Evolutionary conservation across 2,797 vertebrate genomes (phyloP), one percentile per base, ranked within the genome.

Genomic region (Falco berigora): DNA sequence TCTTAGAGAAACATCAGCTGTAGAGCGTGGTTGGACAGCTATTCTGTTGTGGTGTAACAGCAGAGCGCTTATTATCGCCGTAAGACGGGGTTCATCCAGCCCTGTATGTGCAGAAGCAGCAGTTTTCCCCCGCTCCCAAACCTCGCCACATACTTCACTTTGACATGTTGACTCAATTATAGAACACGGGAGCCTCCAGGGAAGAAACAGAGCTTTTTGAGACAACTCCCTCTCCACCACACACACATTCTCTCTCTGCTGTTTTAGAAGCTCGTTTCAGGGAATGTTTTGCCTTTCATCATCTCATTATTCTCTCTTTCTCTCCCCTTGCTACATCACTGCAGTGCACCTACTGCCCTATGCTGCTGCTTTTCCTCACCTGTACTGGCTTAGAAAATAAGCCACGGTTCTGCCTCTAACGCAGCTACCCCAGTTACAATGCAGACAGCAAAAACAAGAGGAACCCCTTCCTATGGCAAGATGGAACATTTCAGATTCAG

Each of bases 111-210:
- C 77, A 73, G 36, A 81, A 89, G 91, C 2, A 34, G 88, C 68
- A 69, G 73, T 55, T 86, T 50, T 73, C 24, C 72, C 59, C 79
- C 2, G 1, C 72, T 94, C 85, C 38, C 75, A 50, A 78, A 88
- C 91, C 96, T 84, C 55, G 3, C 69, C 79, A 62, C 79, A 94
- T 94, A 84, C 69, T 88, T 95, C 94, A 94, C 66, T 96, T 83
- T 84, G 90, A 96, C 94, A 93, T 7, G 58, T 62, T 92, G 90
- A 73, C 92, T 96, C 95, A 94, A 88, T 94, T 92, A 96, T 8
- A 90, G 90, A 85, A 90, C 90, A 83, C 0, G 1, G 83, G 52
- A 94, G 80, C 82, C 96, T 67, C 95, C 56, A 78, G 88, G 87
- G 93, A 90, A 76, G 66, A 59, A 81, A 84, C 62, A 68, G 11